These are phyloP conservation scores for Microtus richardsoni DNA, from an alignment of 2,113 vertebrate genomes.

Conservation along the genomic window DNA sequence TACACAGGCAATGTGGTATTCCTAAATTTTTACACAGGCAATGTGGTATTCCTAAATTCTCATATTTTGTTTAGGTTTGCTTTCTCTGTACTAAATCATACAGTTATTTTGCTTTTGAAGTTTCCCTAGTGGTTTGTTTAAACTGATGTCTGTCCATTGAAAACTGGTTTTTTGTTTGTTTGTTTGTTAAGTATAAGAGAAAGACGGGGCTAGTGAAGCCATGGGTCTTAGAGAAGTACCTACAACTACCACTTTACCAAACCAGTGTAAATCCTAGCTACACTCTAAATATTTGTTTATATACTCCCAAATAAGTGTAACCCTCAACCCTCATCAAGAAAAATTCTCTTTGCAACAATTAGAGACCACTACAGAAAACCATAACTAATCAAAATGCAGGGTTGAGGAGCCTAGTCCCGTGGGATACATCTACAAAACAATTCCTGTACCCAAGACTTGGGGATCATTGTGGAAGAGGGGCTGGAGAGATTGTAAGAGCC, in stretches of 20 bases:
- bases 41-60: background rate
- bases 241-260: background rate
- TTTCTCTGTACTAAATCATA: background rate
- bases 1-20: conserved; percentile 3
- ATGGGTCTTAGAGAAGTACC: background rate
- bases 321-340: background rate
- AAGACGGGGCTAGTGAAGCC: background rate
- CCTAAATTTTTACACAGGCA: background rate
- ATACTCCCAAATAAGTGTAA: background rate
- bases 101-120: conserved; percentile 6
- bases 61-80: conserved; percentile 11
- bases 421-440: background rate
- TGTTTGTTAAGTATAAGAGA: background rate
- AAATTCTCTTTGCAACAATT: background rate
- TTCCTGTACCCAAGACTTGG: background rate
- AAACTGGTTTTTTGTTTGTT: background rate
- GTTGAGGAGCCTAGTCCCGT: background rate
- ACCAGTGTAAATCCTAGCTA: background rate
- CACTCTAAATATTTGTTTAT: background rate
- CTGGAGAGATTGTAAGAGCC: background rate
- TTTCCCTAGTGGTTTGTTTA: background rate
- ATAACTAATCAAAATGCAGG: background rate
- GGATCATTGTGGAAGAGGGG: background rate
- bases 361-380: background rate
- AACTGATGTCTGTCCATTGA: background rate